Evolutionary conservation across 92 coral and sea anemone species (phyloP).

Genomic region (Epizoanthus stellaris): DNA sequence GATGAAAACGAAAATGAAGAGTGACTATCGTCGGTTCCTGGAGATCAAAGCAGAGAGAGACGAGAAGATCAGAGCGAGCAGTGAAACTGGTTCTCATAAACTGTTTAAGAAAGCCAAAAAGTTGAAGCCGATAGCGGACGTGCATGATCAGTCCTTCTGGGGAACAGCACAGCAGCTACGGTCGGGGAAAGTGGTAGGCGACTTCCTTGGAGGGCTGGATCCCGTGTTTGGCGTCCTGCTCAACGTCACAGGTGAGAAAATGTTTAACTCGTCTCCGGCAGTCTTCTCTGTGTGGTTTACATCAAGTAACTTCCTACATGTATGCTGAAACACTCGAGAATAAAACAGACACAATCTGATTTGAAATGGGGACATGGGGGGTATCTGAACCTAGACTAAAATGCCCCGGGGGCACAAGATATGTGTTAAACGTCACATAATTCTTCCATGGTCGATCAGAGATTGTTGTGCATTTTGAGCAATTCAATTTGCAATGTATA

Average conservation of each 20-base stretch:
- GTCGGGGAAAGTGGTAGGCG: conserved; percentile 63
- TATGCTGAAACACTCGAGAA: too few relatives aligned
- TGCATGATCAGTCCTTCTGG: conserved; percentile 52
- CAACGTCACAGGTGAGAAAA: conserved; percentile 64
- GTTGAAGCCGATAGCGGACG: conserved; percentile 31
- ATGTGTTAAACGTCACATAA: too few relatives aligned
- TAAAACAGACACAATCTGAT: background rate
- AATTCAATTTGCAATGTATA: too few relatives aligned
- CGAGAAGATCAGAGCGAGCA: background rate
- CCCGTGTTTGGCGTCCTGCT: conserved; percentile 67
- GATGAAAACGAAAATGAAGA: conserved; percentile 7
- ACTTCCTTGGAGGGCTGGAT: conserved; percentile 65
- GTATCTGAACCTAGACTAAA: background rate
- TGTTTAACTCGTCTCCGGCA: too few relatives aligned
- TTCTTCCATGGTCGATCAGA: too few relatives aligned
- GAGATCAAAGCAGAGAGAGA: conserved; percentile 14
- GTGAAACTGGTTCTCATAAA: background rate
- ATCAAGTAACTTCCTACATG: too few relatives aligned
- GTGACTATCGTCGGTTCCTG: conserved; percentile 20
- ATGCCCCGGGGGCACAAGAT: too few relatives aligned
- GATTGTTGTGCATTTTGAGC: too few relatives aligned
- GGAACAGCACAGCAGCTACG: conserved; percentile 69
- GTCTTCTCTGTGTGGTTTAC: background rate
- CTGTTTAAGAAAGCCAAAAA: background rate
- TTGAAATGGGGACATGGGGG: background rate